These are phyloP conservation scores for Syngnathoides biaculeatus DNA, from an alignment of 2,113 vertebrate genomes.

Conservation along the genomic window DNA sequence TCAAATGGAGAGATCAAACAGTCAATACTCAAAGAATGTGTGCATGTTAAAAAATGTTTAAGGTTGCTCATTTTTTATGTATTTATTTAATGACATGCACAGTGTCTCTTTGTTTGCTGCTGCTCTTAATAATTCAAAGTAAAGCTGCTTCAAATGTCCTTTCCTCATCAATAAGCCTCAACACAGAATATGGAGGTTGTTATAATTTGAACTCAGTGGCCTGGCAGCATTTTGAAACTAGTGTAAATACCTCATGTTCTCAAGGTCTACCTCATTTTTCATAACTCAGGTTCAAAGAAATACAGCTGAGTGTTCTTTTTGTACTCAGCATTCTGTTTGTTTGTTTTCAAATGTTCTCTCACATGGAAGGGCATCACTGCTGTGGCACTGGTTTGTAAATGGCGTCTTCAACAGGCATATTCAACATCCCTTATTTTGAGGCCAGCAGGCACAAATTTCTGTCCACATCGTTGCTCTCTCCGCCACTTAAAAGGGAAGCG, in stretches of 20 bases:
- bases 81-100: not conserved
- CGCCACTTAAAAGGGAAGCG: slow-evolving; percentile 14
- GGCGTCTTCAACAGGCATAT: slow-evolving; percentile 28
- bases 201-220: slow-evolving; percentile 6
- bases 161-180: slow-evolving; percentile 19
- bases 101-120: slow-evolving; percentile 1
- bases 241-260: not conserved
- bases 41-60: not conserved
- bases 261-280: not conserved
- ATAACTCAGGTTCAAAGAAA: not conserved
- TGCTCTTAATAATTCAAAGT: slow-evolving; percentile 32
- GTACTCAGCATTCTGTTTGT: not conserved
- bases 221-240: not conserved
- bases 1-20: not conserved
- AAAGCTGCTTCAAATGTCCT: slow-evolving; percentile 31
- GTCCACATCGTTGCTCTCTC: slow-evolving; percentile 15
- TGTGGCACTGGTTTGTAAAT: slow-evolving; percentile 8
- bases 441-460: slow-evolving; percentile 24
- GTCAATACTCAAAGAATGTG: not conserved
- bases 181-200: slow-evolving; percentile 1
- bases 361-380: slow-evolving; percentile 17
- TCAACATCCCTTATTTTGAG: slow-evolving; percentile 25
- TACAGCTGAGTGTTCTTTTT: not conserved
- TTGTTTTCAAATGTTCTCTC: slow-evolving; percentile 12
- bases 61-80: not conserved